A percentile compares a stretch with the other conserved stretches of the same genome.
Evolutionary conservation across 30 jellyfish, hydroid and myxozoan species (phyloP).

Genomic region (Chironex yamaguchii): DNA sequence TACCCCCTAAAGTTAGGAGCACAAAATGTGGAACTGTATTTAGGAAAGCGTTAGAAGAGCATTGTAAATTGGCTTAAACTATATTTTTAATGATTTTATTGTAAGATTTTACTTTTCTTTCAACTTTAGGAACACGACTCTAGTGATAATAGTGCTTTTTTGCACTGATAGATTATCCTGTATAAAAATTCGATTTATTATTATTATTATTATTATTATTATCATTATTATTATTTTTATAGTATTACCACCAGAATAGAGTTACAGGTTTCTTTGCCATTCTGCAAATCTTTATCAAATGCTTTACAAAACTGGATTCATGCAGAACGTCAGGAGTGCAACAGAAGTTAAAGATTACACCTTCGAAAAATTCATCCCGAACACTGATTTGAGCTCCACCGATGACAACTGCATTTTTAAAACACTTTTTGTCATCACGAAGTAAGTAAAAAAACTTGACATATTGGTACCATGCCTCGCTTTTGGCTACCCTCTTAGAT

Average conservation of each 20-base stretch:
- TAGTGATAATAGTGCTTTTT: no score
- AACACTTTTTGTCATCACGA: constrained; percentile 47
- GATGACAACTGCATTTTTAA: constrained; percentile 72
- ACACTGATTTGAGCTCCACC: constrained; percentile 67
- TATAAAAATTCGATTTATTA: no score
- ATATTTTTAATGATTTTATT: constrained; percentile 10
- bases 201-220: no score
- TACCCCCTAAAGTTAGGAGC: constrained; percentile 52
- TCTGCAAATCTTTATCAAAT: background rate
- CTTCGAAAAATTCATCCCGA: constrained; percentile 33
- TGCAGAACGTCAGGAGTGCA: constrained; percentile 49
- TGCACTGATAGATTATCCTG: no score
- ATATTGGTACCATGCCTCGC: constrained; percentile 44
- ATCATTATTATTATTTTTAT: no score
- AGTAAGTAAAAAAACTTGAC: constrained; percentile 39
- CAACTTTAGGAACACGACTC: no score
- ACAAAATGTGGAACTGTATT: constrained; percentile 5
- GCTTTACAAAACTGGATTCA: constrained; percentile 66
- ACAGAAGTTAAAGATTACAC: constrained; percentile 6
- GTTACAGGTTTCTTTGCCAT: constrained; percentile 64
- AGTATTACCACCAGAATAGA: constrained; percentile 45
- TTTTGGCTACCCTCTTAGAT: constrained; percentile 76
- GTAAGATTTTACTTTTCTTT: no score
- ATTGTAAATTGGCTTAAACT: constrained; percentile 1
- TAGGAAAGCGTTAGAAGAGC: constrained; percentile 27